phyloP scores from a whole-genome alignment of 2,888 invertebrate genomes.

The Zootermopsis nevadensis region DNA sequence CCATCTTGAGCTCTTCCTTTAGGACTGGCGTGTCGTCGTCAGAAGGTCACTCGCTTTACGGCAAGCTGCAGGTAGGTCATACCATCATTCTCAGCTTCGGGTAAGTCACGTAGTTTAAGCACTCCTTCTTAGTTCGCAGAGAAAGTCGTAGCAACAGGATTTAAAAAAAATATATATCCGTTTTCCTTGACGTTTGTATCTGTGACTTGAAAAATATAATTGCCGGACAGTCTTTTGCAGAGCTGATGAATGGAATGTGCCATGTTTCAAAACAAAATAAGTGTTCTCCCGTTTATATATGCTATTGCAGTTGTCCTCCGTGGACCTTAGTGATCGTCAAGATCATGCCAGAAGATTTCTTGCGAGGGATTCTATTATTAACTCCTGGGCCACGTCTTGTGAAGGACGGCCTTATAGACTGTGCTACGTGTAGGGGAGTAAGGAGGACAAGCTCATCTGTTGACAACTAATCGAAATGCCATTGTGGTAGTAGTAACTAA shows the following conservation, averaged over 20 bases:
- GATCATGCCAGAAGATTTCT: neutral
- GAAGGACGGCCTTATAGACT: neutral
- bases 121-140: neutral
- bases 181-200: neutral
- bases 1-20: constrained; percentile 25
- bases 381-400: neutral
- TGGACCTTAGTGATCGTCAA: neutral
- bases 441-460: too few species aligned
- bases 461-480: neutral
- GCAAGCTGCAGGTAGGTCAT: constrained; percentile 2
- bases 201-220: neutral
- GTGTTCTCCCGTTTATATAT: neutral
- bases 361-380: constrained; percentile 9
- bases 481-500: neutral
- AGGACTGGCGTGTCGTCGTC: neutral
- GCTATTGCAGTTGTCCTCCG: neutral
- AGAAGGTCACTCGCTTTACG: constrained; percentile 8
- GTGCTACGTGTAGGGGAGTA: constrained; percentile 1
- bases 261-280: neutral
- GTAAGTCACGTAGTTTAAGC: neutral
- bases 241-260: too few species aligned
- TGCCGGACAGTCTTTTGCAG: neutral
- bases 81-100: constrained; percentile 6
- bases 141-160: neutral
- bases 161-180: neutral